Conservation (phyloP, 1,140 invertebrate genomes). For the Drosophila mauritiana region DNA sequence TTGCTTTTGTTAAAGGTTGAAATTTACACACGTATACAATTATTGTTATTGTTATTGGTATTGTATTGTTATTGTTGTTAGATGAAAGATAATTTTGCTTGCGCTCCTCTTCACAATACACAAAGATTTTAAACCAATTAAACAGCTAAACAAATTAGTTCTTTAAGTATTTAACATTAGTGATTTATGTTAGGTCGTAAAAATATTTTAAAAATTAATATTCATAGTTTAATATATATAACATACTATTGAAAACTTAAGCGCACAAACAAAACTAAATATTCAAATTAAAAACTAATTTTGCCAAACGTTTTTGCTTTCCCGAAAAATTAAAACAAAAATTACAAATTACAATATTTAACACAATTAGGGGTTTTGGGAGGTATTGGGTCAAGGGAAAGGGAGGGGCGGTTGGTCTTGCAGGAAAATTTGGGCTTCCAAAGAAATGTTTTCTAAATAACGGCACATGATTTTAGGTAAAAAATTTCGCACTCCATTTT, state of each 20-base stretch:
- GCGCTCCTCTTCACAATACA: constrained; percentile 64
- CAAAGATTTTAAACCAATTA: constrained; percentile 75
- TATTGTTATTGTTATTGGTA: constrained; percentile 51
- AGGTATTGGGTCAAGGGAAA: background rate
- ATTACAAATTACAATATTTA: constrained; percentile 83
- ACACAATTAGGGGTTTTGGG: constrained; percentile 52
- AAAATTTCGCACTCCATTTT: constrained; percentile 36
- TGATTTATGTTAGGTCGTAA: constrained; percentile 62
- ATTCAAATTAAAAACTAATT: constrained; percentile 80
- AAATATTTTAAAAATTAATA: constrained; percentile 82
- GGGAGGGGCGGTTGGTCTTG: background rate
- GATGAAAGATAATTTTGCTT: constrained; percentile 54
- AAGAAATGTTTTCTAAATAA: constrained; percentile 44
- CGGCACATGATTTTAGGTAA: constrained; percentile 56
- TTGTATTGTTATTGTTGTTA: constrained; percentile 51
- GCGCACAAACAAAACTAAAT: constrained; percentile 80
- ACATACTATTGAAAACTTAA: constrained; percentile 80
- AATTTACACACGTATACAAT: constrained; percentile 76
- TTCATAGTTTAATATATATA: constrained; percentile 71
- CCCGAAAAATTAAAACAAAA: constrained; percentile 77
- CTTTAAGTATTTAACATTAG: constrained; percentile 74
- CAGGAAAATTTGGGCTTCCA: constrained; percentile 33
- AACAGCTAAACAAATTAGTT: constrained; percentile 71
- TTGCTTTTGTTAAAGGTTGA: constrained; percentile 34
- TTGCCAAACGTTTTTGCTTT: constrained; percentile 84